Evolutionary conservation across 92 coral and sea anemone species (phyloP).

Genomic region (Porites rus): DNA sequence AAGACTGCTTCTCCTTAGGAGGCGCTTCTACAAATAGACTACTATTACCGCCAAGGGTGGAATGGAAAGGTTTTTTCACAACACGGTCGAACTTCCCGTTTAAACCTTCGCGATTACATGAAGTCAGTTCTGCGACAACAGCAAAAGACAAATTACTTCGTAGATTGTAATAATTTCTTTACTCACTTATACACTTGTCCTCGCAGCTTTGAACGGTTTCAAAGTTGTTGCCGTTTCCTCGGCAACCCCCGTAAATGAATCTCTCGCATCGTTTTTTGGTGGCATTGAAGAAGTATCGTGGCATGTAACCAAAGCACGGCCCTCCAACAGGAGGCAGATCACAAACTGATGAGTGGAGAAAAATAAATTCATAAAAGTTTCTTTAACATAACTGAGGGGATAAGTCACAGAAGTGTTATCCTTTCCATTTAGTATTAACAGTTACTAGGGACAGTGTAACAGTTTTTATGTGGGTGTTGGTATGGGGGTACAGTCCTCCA

Average conservation of each 20-base stretch:
- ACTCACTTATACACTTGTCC: slow-evolving; percentile 51
- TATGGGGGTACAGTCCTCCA: no score
- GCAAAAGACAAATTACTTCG: background rate
- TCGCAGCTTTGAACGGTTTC: slow-evolving; percentile 40
- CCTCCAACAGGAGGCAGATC: slow-evolving; percentile 36
- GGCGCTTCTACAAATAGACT: background rate
- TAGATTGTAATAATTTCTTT: background rate
- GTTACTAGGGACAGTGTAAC: no score
- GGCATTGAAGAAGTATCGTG: slow-evolving; percentile 59
- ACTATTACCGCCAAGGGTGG: no score
- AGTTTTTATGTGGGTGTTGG: no score
- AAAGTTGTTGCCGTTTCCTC: slow-evolving; percentile 72
- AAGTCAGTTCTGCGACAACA: background rate
- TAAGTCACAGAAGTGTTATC: no score
- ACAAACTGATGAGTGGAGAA: slow-evolving; percentile 2
- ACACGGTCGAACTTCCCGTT: no score
- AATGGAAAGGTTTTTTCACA: no score
- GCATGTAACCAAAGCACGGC: slow-evolving; percentile 57
- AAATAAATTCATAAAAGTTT: no score
- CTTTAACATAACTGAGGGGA: no score
- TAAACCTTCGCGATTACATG: no score
- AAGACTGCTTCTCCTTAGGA: background rate
- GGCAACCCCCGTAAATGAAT: slow-evolving; percentile 73
- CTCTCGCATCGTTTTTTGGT: slow-evolving; percentile 51
- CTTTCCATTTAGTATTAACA: no score